Conservation (phyloP, 1,140 invertebrate genomes). For the Eumaeus atala region DNA sequence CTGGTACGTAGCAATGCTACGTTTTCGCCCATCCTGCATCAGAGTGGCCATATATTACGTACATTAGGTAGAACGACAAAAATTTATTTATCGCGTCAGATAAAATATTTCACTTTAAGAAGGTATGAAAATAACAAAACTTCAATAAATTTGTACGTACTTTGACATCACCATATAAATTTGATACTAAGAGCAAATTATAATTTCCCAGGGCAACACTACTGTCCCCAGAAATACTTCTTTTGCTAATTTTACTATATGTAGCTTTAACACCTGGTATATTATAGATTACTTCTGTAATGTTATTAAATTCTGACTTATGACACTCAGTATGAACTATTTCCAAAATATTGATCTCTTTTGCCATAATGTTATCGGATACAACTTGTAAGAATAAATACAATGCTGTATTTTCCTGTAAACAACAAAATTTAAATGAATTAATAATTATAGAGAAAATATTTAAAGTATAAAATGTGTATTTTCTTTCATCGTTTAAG, state of each 20-base stretch:
- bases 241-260: not conserved
- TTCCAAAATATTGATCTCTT: conserved; percentile 7
- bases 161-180: not conserved
- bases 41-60: too few species aligned
- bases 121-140: too few species aligned
- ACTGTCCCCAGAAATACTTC: not conserved
- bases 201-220: not conserved
- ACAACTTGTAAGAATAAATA: conserved; percentile 13
- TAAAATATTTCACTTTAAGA: too few species aligned
- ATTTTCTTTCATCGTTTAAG: too few species aligned
- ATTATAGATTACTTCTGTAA: conserved; percentile 1
- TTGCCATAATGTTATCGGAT: conserved; percentile 13
- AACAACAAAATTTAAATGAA: not conserved
- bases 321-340: not conserved
- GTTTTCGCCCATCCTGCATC: too few species aligned
- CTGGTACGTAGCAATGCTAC: too few species aligned
- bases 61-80: too few species aligned
- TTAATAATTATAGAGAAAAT: not conserved
- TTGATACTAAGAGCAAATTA: not conserved
- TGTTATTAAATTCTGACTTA: not conserved
- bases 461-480: not conserved
- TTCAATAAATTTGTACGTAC: not conserved
- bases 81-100: too few species aligned
- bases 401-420: conserved; percentile 10
- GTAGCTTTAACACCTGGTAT: not conserved